phyloP scores from a whole-genome alignment of 2,113 vertebrate species.

The Menidia beryllina region DNA sequence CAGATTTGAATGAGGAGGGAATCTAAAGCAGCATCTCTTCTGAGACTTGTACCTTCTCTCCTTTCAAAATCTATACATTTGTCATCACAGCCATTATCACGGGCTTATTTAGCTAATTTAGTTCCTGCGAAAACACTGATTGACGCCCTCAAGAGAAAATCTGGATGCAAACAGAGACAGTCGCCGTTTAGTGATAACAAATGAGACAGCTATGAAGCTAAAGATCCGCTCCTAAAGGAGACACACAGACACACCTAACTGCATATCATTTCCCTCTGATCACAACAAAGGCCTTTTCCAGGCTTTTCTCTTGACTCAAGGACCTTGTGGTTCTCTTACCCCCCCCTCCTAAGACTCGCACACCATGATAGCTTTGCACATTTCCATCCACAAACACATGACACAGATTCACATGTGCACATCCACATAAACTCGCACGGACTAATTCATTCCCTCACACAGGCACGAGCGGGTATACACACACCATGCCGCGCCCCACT shows the following conservation, averaged over 20 bases:
- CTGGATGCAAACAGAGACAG: neutral
- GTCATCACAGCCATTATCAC: neutral
- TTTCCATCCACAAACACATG: constrained; percentile 41
- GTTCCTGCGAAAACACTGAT: neutral
- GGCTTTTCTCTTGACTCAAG: constrained; percentile 34
- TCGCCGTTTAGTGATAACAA: constrained; percentile 5
- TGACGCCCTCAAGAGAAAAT: no score
- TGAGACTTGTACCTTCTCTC: neutral
- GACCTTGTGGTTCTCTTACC: constrained; percentile 29
- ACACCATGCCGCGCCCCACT: constrained; percentile 71
- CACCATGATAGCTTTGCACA: constrained; percentile 30
- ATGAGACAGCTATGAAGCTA: neutral
- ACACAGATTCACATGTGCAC: constrained; percentile 43
- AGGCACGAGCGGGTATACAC: constrained; percentile 36
- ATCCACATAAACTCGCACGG: constrained; percentile 36
- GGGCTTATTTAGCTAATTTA: neutral
- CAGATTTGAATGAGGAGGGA: no score
- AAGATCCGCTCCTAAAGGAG: constrained; percentile 1
- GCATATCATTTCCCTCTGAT: neutral
- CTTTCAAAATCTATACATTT: neutral
- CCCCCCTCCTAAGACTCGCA: constrained; percentile 26
- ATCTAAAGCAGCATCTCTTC: neutral
- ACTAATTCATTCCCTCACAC: constrained; percentile 47
- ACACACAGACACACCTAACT: neutral
- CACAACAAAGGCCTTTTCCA: constrained; percentile 2